These are phyloP conservation scores for Tuberolachnus salignus DNA, from an alignment of 2,888 invertebrate genomes.

Conservation along the genomic window DNA sequence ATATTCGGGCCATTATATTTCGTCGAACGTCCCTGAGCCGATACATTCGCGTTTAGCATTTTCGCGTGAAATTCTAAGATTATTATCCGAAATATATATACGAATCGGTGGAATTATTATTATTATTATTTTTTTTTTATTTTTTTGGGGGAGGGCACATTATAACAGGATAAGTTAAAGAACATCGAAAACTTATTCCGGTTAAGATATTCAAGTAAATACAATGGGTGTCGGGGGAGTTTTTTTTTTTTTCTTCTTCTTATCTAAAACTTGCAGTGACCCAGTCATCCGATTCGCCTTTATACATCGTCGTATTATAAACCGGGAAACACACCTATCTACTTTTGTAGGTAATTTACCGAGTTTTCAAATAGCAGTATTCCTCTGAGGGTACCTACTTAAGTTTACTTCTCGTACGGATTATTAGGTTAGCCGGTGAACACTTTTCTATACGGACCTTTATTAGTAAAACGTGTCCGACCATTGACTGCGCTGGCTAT, in stretches of 20 bases:
- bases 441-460: conserved; percentile 19
- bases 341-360: conserved; percentile 44
- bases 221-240: conserved; percentile 14
- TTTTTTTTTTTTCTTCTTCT: background rate
- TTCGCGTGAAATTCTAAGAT: too few relatives aligned
- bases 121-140: too few relatives aligned
- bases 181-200: background rate
- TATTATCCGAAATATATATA: background rate
- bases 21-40: too few relatives aligned
- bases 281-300: conserved; percentile 30
- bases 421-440: conserved; percentile 30
- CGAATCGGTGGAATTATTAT: background rate
- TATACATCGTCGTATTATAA: conserved; percentile 22
- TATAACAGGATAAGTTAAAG: background rate
- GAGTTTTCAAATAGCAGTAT: conserved; percentile 21
- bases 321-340: background rate
- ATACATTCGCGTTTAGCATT: too few relatives aligned
- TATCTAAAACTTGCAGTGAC: conserved; percentile 32
- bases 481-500: background rate
- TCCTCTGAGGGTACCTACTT: conserved; percentile 16
- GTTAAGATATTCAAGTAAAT: conserved; percentile 9
- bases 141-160: background rate
- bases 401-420: conserved; percentile 25
- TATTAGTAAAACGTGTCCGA: conserved; percentile 39
- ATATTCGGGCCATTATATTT: too few relatives aligned